Conservation (phyloP, 2,113 vertebrate genomes). For the Phylloscopus trochilus region DNA sequence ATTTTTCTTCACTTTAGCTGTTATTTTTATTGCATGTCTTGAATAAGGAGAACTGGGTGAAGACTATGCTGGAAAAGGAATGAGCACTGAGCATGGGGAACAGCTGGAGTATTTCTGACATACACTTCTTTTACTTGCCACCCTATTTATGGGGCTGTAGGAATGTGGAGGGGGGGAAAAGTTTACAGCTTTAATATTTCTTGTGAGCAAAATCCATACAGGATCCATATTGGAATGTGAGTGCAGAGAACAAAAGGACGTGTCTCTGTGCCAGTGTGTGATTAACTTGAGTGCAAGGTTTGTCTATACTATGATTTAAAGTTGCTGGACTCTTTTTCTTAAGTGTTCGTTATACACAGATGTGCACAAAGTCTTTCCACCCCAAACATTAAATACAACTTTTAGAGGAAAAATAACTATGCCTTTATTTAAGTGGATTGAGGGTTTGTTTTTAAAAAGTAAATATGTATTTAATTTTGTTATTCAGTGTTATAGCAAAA, state of each 20-base stretch:
- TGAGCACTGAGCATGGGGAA: neutral
- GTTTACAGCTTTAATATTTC: conserved; percentile 65
- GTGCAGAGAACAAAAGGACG: conserved; percentile 45
- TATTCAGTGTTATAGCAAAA: neutral
- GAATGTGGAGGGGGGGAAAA: conserved; percentile 50
- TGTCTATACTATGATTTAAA: conserved; percentile 9
- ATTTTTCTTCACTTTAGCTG: neutral
- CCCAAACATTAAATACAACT: neutral
- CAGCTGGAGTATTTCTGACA: conserved; percentile 40
- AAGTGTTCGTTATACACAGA: neutral
- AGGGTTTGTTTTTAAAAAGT: neutral
- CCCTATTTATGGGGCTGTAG: conserved; percentile 28
- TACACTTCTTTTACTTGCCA: neutral
- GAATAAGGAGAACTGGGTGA: conserved; percentile 13
- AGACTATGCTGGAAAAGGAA: neutral
- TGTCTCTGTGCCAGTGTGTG: conserved; percentile 38
- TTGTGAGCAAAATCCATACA: conserved; percentile 55
- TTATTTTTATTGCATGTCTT: conserved; percentile 39
- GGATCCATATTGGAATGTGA: conserved; percentile 46
- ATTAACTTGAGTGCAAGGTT: conserved; percentile 21
- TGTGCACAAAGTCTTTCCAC: neutral
- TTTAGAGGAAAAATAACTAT: neutral
- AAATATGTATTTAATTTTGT: neutral
- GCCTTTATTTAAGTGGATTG: neutral
- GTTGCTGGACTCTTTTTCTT: neutral